Percentiles rank a stretch among this genome's conserved stretches.
These are phyloP conservation scores for Ditula angustiorana DNA, from an alignment of 2,888 invertebrate genomes.

Conservation along the genomic window DNA sequence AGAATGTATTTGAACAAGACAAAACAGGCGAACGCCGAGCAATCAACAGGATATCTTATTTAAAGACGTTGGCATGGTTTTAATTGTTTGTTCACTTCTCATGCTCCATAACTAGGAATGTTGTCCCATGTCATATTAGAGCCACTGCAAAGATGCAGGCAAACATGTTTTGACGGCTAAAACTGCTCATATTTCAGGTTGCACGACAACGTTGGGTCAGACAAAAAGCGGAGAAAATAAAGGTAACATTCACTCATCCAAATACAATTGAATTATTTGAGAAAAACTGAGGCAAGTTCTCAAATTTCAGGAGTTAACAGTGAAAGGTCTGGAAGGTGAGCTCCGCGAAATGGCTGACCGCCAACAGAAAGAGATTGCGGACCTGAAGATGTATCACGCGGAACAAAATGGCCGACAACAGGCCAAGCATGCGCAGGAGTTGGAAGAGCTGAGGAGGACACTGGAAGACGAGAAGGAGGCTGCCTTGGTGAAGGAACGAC, in stretches of 20 bases:
- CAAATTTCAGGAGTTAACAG: constrained; percentile 88
- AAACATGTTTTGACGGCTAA: too few relatives aligned
- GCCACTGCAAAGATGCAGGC: too few relatives aligned
- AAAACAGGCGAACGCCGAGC: too few relatives aligned
- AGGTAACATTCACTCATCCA: constrained; percentile 86
- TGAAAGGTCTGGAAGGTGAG: constrained; percentile 95
- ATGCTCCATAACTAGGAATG: too few relatives aligned
- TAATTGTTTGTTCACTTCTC: too few relatives aligned
- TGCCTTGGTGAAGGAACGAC: constrained; percentile 75
- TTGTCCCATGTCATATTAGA: too few relatives aligned
- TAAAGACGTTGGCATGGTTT: too few relatives aligned
- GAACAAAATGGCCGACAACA: constrained; percentile 71
- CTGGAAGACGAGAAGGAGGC: constrained; percentile 74
- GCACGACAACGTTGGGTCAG: constrained; percentile 92
- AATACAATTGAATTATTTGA: too few relatives aligned
- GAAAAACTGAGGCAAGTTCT: background rate
- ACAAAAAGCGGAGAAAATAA: constrained; percentile 93
- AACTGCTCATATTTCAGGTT: constrained; percentile 57
- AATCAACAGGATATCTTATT: too few relatives aligned
- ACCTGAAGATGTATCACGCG: constrained; percentile 75
- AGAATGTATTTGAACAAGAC: too few relatives aligned
- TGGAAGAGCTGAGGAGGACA: constrained; percentile 85
- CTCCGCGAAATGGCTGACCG: constrained; percentile 91
- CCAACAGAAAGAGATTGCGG: constrained; percentile 88
- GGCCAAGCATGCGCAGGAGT: constrained; percentile 71